These are phyloP conservation scores for Colostygia pectinataria DNA, from an alignment of 2,888 invertebrate species.

Conservation along the genomic window DNA sequence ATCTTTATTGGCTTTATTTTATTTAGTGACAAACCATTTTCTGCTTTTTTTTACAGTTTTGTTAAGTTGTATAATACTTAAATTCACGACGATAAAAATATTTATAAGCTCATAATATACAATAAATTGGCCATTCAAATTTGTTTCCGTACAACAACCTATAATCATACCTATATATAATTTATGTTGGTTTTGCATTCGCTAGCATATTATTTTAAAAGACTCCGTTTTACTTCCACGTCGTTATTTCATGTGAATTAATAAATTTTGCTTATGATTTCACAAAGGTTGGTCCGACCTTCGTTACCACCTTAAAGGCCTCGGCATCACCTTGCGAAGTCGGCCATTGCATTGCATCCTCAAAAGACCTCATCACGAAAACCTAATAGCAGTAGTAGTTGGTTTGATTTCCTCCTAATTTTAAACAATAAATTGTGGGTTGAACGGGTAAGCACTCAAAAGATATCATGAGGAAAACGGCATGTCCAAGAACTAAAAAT, in stretches of 20 bases:
- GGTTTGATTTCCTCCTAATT: neutral
- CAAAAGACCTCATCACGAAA: neutral
- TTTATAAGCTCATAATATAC: too few relatives aligned
- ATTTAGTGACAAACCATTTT: too few relatives aligned
- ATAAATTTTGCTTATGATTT: conserved; percentile 20
- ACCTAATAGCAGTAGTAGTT: neutral
- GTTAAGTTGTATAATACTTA: too few relatives aligned
- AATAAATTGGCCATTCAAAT: too few relatives aligned
- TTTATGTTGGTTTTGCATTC: neutral
- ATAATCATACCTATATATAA: neutral
- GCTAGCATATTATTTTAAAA: neutral
- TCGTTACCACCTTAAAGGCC: conserved; percentile 12
- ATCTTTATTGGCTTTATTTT: too few relatives aligned
- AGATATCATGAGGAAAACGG: too few relatives aligned
- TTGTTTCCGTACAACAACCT: too few relatives aligned
- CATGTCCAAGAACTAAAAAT: too few relatives aligned
- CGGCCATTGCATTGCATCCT: conserved; percentile 13
- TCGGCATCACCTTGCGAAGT: neutral
- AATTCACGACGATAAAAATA: neutral
- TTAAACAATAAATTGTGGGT: too few relatives aligned
- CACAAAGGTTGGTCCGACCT: conserved; percentile 27
- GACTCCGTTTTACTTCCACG: neutral
- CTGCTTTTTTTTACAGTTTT: too few relatives aligned
- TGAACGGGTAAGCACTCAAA: too few relatives aligned
- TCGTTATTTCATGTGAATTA: conserved; percentile 12